Evolutionary conservation across 2,888 invertebrate species (phyloP).

Genomic region (Eupeodes luniger): DNA sequence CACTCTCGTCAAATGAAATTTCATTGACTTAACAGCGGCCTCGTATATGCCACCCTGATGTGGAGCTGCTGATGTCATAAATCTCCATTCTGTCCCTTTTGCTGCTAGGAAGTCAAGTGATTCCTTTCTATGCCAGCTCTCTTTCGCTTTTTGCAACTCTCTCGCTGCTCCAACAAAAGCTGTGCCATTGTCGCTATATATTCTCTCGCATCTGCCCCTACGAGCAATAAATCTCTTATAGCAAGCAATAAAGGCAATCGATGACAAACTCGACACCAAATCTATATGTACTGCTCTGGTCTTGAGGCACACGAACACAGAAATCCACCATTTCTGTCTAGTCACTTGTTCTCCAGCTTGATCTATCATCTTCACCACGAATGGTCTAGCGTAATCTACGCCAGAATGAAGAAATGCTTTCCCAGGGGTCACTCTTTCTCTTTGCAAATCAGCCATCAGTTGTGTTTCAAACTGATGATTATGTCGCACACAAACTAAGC

Average conservation of each 20-base stretch:
- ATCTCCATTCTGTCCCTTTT: neutral
- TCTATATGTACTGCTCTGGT: neutral
- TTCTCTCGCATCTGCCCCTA: too few species aligned
- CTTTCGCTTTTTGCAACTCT: conserved; percentile 30
- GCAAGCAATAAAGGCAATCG: neutral
- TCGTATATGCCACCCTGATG: conserved; percentile 38
- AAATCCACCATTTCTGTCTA: too few species aligned
- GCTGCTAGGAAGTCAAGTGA: neutral
- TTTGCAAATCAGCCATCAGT: neutral
- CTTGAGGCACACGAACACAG: neutral
- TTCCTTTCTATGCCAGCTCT: neutral
- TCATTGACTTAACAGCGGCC: too few species aligned
- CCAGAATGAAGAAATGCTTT: neutral
- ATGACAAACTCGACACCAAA: neutral
- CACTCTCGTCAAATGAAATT: too few species aligned
- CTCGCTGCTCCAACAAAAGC: conserved; percentile 78
- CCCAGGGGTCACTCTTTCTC: neutral
- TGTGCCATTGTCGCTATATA: neutral
- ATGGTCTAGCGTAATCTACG: neutral
- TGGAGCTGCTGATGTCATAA: conserved; percentile 25
- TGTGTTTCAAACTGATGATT: conserved; percentile 8
- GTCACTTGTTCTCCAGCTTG: neutral
- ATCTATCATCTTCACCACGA: neutral
- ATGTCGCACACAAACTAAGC: neutral
- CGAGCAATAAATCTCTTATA: conserved; percentile 67